Base-by-base conservation (phyloP, 2,888 invertebrate genomes). In the Morpho achilles region DNA sequence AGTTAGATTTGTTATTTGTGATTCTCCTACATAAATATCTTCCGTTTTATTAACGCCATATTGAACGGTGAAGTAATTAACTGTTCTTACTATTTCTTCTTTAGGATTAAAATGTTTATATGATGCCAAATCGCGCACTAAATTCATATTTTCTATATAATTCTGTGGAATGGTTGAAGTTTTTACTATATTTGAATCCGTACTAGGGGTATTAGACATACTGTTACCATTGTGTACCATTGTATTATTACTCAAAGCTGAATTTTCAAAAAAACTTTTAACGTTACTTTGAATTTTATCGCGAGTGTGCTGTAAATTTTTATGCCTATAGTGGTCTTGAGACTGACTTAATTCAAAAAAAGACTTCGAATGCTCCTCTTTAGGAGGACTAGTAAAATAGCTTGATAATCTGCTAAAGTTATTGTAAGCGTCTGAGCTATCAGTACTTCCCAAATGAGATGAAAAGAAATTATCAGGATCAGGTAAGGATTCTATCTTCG, bases 301-400 rank as follows among this genome's bases (percentile, higher is more conserved):
- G 58, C 47, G 63, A 46, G 9, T 63, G 46, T 49, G 44, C 10
- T 56, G 8, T n/a, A 47, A 39, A 2, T 65, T 63, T 22, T 71
- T 73, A 58, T 87, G 84, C 67, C 84, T 80, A 41, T 84, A 87
- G 62, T 89, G 88, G 49, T 87, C 81, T 79, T 88, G 87, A 59
- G 87, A 83, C 60, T 86, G 80, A 71, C 90, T 89, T 56, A 89
- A 75, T 68, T 90, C 89, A 88, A 90, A 90, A 90, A 90, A 90
- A 86, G 89, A 82, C 67, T 89, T 89, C 16, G 82, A 73, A 46
- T 77, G 81, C 2, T 88, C 87, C 0, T 82, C 73, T 77, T 85
- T 81, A 0, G 77, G 62, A 42, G 85, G 82, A 1, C 83, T 66
- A 7, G 80, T 69, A 55, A 90, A 90, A 60, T 90, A 90, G 56